Conservation (phyloP, 2,888 invertebrate species). For the Lordiphosa andalusiaca region DNA sequence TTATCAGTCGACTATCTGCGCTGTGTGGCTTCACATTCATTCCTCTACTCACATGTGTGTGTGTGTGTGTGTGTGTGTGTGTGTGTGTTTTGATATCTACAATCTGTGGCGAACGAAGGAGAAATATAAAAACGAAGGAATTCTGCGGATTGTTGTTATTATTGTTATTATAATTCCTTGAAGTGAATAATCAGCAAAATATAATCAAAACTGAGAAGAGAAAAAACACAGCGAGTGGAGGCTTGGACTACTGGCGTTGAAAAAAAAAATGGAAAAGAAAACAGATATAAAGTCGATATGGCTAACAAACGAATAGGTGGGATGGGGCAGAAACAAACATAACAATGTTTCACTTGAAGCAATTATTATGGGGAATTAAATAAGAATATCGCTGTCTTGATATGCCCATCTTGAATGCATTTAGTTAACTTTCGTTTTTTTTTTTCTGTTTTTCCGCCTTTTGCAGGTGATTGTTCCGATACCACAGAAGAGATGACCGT, state of each 20-base stretch:
- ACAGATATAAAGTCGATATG: slow-evolving; percentile 28
- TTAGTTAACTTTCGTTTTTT: neutral
- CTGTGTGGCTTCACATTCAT: slow-evolving; percentile 79
- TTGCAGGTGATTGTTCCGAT: slow-evolving; percentile 80
- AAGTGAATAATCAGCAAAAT: slow-evolving; percentile 79
- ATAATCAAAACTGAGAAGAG: slow-evolving; percentile 73
- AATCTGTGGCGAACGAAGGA: slow-evolving; percentile 68
- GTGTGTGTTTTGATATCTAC: slow-evolving; percentile 67
- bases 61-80: slow-evolving; percentile 52
- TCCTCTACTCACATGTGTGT: slow-evolving; percentile 47
- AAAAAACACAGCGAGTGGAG: slow-evolving; percentile 4
- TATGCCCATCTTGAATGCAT: neutral
- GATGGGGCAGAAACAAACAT: slow-evolving; percentile 47
- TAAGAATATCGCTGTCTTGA: slow-evolving; percentile 3
- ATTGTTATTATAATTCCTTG: slow-evolving; percentile 80
- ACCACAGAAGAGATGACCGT: slow-evolving; percentile 80
- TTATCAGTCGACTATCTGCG: slow-evolving; percentile 77
- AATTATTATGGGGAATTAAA: slow-evolving; percentile 57
- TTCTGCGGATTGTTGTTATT: slow-evolving; percentile 80
- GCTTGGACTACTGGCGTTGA: slow-evolving; percentile 51
- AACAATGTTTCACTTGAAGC: slow-evolving; percentile 67
- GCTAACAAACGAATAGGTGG: slow-evolving; percentile 13
- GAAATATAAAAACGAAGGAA: slow-evolving; percentile 61
- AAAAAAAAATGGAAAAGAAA: slow-evolving; percentile 17
- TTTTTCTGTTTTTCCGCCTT: slow-evolving; percentile 11